Base-by-base conservation (phyloP, 2,888 invertebrate species). In the Amaurobius ferox region DNA sequence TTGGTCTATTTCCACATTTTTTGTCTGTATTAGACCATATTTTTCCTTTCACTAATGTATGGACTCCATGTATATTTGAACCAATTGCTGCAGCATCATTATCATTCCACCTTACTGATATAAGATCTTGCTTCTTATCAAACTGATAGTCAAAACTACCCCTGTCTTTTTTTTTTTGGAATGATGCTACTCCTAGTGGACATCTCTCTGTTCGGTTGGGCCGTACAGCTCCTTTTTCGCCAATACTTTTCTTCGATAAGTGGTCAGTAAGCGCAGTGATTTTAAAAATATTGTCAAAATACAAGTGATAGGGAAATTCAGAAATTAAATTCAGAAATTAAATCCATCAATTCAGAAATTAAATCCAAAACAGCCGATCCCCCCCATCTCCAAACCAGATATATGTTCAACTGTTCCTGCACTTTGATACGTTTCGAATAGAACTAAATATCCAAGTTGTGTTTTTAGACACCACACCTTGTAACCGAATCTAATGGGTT, bases 351-450 rank as follows among this genome's bases (percentile, higher is more conserved):
- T 61, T 61, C 61, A 3, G 61, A 61, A 23, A 61, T 61, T 28
- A 61, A 61, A 61, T 61, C 61, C n/a, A 61, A 28, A 11, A 61
- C 61, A 61, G 26, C 61, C 19, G 61, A 61, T 61, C 61, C 61
- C 13, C 61, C 61, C 26, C n/a, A 61, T 61, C 26, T 26, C 19
- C 26, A 61, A 6, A 23, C 61, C 61, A 28, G 19, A 11, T 23
- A 61, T 13, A n/a, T 61, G 23, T 9, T 19, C 16, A 44, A 44
- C 44, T 44, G 6, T 44, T 44, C 44, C n/a, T n/a, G n/a, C n/a
- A n/a, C n/a, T n/a, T n/a, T n/a, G n/a, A n/a, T n/a, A n/a, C n/a
- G n/a, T n/a, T n/a, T n/a, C n/a, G n/a, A n/a, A n/a, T n/a, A n/a
- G n/a, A n/a, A n/a, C n/a, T n/a, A n/a, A n/a, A n/a, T n/a, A n/a